Conservation (phyloP, 1,140 invertebrate genomes). For the Charaxes varanes region DNA sequence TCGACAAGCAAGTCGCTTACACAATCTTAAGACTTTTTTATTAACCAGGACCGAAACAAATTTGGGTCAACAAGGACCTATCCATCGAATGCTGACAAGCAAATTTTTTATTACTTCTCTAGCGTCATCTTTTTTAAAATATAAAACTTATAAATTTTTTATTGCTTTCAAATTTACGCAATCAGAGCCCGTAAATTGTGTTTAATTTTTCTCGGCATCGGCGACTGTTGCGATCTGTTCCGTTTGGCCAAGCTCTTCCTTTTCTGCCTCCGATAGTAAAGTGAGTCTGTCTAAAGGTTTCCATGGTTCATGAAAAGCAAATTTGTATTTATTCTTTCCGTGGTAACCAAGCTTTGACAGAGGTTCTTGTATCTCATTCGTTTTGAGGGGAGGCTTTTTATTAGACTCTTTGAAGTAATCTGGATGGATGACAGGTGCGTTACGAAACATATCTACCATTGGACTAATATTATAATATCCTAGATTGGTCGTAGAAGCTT, state of each 20-base stretch:
- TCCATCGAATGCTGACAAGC: too few species aligned
- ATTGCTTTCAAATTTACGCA: too few species aligned
- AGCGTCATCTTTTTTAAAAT: too few species aligned
- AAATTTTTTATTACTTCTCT: too few species aligned
- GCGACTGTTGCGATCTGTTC: slow-evolving; percentile 11
- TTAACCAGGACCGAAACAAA: too few species aligned
- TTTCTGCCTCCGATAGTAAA: slow-evolving; percentile 46
- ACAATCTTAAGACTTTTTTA: too few species aligned
- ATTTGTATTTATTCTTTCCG: slow-evolving; percentile 50
- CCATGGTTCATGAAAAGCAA: slow-evolving; percentile 61
- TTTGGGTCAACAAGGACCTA: too few species aligned
- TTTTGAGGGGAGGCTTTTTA: slow-evolving; percentile 17
- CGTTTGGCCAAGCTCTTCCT: slow-evolving; percentile 24
- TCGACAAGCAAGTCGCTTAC: too few species aligned
- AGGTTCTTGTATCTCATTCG: slow-evolving; percentile 17
- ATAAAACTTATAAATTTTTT: too few species aligned
- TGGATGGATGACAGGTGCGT: slow-evolving; percentile 44
- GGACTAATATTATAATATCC: slow-evolving; percentile 4
- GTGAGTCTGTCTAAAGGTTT: slow-evolving; percentile 47
- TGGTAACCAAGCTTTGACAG: slow-evolving; percentile 51
- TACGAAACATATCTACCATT: slow-evolving; percentile 39
- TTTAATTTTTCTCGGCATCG: too few species aligned
- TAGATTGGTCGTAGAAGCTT: slow-evolving; percentile 15
- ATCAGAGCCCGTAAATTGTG: too few species aligned
- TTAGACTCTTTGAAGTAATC: slow-evolving; percentile 43